These are phyloP conservation scores for Drosophila seclusa DNA, from an alignment of 2,888 invertebrate genomes.

Conservation along the genomic window DNA sequence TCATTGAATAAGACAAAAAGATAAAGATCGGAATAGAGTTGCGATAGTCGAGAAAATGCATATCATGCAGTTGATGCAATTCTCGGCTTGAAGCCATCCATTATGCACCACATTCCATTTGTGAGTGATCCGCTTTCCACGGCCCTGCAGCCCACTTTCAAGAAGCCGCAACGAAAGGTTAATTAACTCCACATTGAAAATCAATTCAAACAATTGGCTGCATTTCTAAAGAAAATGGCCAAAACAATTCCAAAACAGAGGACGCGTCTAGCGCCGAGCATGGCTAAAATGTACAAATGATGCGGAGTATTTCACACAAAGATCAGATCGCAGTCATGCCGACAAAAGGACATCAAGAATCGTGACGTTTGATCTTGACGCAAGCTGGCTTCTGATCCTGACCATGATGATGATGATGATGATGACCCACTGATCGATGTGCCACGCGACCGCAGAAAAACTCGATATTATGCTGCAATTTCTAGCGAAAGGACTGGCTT, in stretches of 20 bases:
- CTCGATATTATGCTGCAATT: constrained; percentile 63
- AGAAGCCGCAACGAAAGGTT: constrained; percentile 77
- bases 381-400: constrained; percentile 30
- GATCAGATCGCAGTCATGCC: constrained; percentile 55
- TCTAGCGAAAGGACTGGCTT: constrained; percentile 65
- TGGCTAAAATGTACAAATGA: constrained; percentile 84
- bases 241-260: constrained; percentile 67
- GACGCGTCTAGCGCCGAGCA: constrained; percentile 77
- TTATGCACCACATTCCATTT: constrained; percentile 15
- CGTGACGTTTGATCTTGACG: constrained; percentile 73
- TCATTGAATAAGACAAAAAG: not conserved
- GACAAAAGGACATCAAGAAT: constrained; percentile 55
- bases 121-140: constrained; percentile 2
- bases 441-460: constrained; percentile 84
- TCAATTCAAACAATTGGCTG: constrained; percentile 70
- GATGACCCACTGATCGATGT: constrained; percentile 72
- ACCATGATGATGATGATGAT: constrained; percentile 39
- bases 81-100: constrained; percentile 26
- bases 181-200: constrained; percentile 69
- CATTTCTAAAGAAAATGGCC: constrained; percentile 67
- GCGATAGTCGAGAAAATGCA: constrained; percentile 14
- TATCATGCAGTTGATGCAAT: constrained; percentile 38
- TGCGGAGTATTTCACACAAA: constrained; percentile 75
- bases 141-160: constrained; percentile 62
- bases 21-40: constrained; percentile 10